Evolutionary conservation across 2,113 vertebrate genomes (phyloP).

Genomic region (Leiothrix lutea): DNA sequence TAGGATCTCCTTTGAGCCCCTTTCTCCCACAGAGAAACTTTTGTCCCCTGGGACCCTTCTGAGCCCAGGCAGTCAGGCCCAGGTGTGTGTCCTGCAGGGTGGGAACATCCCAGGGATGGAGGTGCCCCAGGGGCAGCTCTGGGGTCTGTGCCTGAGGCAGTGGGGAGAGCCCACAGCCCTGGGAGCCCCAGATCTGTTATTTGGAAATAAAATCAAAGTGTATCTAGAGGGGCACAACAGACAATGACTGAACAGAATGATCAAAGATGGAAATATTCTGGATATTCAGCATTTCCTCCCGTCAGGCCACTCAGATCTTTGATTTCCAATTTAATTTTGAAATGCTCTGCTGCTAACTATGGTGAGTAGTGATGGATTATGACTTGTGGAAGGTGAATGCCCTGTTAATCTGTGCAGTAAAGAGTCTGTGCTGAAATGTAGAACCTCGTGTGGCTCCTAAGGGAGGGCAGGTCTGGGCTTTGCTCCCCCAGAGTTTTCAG

Average conservation of each 20-base stretch:
- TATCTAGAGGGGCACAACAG: too few relatives aligned
- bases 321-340: not conserved
- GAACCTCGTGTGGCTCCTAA: not conserved
- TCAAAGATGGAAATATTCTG: accelerated
- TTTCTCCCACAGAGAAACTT: not conserved
- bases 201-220: accelerated
- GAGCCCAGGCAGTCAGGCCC: not conserved
- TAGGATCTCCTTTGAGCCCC: not conserved
- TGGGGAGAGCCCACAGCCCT: accelerated
- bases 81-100: accelerated
- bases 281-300: not conserved
- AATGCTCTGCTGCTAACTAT: not conserved
- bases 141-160: not conserved
- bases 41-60: not conserved
- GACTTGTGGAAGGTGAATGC: not conserved
- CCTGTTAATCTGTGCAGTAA: not conserved
- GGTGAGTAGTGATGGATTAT: not conserved
- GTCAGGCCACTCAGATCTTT: not conserved
- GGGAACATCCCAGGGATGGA: not conserved
- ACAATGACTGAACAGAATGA: accelerated
- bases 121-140: not conserved
- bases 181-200: accelerated
- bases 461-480: not conserved
- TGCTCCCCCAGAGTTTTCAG: accelerated
- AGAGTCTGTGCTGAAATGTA: not conserved